A percentile compares a stretch with the other conserved stretches of the same genome.
Evolutionary conservation across 1,140 invertebrate species (phyloP).

Genomic region (Meloidogyne floridensis): DNA sequence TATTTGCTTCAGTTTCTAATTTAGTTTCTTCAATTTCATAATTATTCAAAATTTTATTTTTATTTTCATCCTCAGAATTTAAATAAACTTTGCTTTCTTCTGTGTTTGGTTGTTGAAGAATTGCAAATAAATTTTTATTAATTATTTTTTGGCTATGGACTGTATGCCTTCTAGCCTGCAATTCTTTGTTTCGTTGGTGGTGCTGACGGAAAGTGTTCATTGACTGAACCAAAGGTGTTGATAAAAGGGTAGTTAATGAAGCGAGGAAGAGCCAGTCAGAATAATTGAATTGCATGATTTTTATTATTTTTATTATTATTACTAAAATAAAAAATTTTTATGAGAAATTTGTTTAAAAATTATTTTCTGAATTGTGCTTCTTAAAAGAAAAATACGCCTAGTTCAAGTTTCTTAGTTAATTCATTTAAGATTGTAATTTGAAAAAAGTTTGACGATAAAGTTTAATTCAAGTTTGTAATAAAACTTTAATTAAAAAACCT

Average conservation of each 20-base stretch:
- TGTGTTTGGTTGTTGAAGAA: background rate
- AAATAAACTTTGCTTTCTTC: background rate
- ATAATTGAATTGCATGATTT: background rate
- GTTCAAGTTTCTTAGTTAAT: too few species aligned
- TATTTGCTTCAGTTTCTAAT: background rate
- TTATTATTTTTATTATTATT: too few species aligned
- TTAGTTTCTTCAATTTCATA: background rate
- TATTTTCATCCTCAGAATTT: background rate
- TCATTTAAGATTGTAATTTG: too few species aligned
- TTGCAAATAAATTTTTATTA: background rate
- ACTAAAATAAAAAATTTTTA: too few species aligned
- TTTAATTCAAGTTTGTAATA: too few species aligned
- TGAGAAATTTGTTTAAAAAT: too few species aligned
- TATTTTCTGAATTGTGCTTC: too few species aligned
- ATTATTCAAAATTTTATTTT: background rate
- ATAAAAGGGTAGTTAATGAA: background rate
- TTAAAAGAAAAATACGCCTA: too few species aligned
- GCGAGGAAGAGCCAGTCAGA: background rate
- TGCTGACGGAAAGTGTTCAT: background rate
- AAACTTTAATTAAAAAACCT: too few species aligned
- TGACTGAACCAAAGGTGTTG: background rate
- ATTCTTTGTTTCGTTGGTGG: background rate
- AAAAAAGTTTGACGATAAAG: too few species aligned
- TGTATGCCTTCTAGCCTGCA: background rate
- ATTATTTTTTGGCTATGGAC: background rate